phyloP scores from a whole-genome alignment of 2,797 vertebrate species.

The Crocidura indochinensis region DNA sequence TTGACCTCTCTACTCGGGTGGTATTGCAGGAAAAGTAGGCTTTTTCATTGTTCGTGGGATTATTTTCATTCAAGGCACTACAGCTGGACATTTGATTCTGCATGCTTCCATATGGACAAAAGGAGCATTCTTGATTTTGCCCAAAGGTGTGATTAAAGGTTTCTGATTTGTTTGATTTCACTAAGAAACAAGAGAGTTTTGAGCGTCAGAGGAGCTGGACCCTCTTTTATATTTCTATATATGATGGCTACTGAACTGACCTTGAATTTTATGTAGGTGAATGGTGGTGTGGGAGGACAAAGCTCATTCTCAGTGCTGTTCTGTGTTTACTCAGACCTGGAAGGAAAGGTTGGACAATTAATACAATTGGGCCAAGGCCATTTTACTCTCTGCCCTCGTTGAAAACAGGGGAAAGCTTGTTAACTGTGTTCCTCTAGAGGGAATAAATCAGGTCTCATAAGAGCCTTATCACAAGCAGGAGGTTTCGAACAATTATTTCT shows the following conservation, averaged over 20 bases:
- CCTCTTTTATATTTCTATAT: neutral
- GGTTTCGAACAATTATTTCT: slow-evolving; percentile 75
- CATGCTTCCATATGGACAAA: slow-evolving; percentile 69
- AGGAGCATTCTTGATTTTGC: slow-evolving; percentile 51
- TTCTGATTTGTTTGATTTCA: slow-evolving; percentile 33
- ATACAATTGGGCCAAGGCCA: slow-evolving; percentile 72
- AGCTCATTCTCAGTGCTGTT: slow-evolving; percentile 20
- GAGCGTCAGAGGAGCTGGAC: neutral
- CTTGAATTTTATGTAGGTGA: slow-evolving; percentile 43
- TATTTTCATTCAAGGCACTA: slow-evolving; percentile 61
- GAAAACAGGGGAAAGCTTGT: slow-evolving; percentile 82
- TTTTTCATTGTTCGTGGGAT: slow-evolving; percentile 66
- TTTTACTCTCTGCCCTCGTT: slow-evolving; percentile 80
- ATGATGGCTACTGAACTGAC: slow-evolving; percentile 23
- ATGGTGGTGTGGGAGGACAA: neutral
- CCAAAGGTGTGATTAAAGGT: slow-evolving; percentile 36
- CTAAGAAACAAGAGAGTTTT: slow-evolving; percentile 49
- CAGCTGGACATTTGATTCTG: slow-evolving; percentile 53
- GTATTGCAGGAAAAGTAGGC: slow-evolving; percentile 66
- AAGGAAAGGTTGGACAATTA: slow-evolving; percentile 64
- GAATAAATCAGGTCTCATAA: slow-evolving; percentile 71
- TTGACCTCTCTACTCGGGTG: slow-evolving; percentile 13
- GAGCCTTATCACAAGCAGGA: slow-evolving; percentile 76
- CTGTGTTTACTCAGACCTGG: slow-evolving; percentile 46
- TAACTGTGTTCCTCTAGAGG: slow-evolving; percentile 75